A percentile compares a stretch with the other conserved stretches of the same genome.
Evolutionary conservation across 2,113 vertebrate genomes (phyloP).

Genomic region (Hepsetus odoe): DNA sequence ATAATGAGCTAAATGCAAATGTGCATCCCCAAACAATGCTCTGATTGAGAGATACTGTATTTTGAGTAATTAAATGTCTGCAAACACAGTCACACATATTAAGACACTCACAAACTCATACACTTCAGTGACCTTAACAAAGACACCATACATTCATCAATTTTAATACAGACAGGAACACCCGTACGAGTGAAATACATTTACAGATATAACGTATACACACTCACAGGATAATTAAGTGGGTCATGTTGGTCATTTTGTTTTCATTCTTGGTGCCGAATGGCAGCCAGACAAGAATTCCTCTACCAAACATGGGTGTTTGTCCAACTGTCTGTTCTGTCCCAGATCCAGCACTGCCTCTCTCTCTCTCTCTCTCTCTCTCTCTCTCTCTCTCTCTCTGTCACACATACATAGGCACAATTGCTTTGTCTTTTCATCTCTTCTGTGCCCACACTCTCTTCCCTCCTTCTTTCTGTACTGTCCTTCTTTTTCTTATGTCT

Average conservation of each 20-base stretch:
- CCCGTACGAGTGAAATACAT: not conserved
- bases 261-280: constrained; percentile 10
- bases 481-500: constrained; percentile 6
- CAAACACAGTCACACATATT: not conserved
- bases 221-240: constrained; percentile 12
- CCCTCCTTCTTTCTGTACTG: not conserved
- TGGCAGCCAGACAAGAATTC: constrained; percentile 31
- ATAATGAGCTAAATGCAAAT: too few relatives aligned
- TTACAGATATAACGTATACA: constrained; percentile 9
- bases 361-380: constrained; percentile 45
- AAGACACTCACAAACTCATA: constrained; percentile 15
- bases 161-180: constrained; percentile 8
- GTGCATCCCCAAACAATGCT: too few relatives aligned
- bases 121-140: not conserved
- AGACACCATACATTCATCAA: not conserved
- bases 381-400: not conserved
- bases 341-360: constrained; percentile 45
- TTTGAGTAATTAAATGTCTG: too few relatives aligned
- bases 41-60: too few relatives aligned
- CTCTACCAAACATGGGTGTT: constrained; percentile 45
- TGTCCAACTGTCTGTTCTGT: constrained; percentile 48
- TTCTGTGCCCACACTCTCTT: not conserved
- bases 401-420: not conserved
- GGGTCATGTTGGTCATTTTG: constrained; percentile 13
- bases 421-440: not conserved